Evolutionary conservation across 2,888 invertebrate genomes (phyloP).

Genomic region (Hydraecia micacea): DNA sequence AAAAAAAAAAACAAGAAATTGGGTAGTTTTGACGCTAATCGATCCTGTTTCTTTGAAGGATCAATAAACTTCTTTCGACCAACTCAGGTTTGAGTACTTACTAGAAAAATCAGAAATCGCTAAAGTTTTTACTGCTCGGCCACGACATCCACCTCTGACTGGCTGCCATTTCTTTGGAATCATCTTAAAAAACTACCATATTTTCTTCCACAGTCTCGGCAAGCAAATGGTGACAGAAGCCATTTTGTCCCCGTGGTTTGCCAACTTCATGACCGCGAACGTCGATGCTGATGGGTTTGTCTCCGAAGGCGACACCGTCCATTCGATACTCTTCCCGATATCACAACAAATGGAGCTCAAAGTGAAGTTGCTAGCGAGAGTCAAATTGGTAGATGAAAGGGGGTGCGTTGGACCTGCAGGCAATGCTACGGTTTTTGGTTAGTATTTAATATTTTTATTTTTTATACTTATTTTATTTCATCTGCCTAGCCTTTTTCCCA

Average conservation of each 20-base stretch:
- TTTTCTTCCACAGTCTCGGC: conserved; percentile 76
- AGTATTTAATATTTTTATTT: conserved; percentile 53
- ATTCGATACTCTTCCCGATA: conserved; percentile 74
- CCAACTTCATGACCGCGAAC: conserved; percentile 74
- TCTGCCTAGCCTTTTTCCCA: too few species aligned
- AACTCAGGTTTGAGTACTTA: too few species aligned
- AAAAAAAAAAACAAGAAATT: too few species aligned
- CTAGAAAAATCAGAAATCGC: too few species aligned
- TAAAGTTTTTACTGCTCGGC: too few species aligned
- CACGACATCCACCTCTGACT: not conserved
- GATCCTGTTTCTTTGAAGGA: too few species aligned
- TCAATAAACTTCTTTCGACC: too few species aligned
- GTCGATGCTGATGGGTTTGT: conserved; percentile 77
- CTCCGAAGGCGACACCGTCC: conserved; percentile 71
- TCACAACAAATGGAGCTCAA: not conserved
- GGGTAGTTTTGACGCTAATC: too few species aligned
- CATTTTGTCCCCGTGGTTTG: conserved; percentile 83
- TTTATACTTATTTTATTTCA: too few species aligned
- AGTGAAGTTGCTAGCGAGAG: conserved; percentile 81
- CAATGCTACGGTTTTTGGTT: conserved; percentile 84
- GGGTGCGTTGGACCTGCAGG: conserved; percentile 83
- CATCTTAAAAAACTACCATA: not conserved
- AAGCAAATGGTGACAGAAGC: conserved; percentile 85
- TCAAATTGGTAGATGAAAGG: conserved; percentile 82
- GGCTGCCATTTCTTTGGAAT: not conserved